Evolutionary conservation across 2,888 invertebrate species (phyloP), one percentile per base, ranked within the genome.

Genomic region (Itoplectis maculator): DNA sequence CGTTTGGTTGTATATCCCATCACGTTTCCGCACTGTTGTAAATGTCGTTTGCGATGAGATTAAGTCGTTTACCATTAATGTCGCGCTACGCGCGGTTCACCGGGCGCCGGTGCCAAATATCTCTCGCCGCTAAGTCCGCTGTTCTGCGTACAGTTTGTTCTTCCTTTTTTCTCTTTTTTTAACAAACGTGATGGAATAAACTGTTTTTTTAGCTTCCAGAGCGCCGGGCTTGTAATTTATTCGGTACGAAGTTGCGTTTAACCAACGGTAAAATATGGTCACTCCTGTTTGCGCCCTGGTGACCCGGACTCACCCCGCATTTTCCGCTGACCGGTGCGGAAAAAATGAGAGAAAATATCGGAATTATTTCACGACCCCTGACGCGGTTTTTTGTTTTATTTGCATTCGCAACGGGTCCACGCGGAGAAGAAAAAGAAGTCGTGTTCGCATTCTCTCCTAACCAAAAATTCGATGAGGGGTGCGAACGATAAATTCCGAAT

Each of bases 11-110:
- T 72, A 29, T 23, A 56, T 42, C 47, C 77, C 82, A 84, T 87
- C 85, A 84, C 85, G 79, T 81, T 86, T 87, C 83, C 40, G 82
- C 82, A 54, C 81, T 80, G 79, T 84, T 86, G 85, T 85, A 86
- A 85, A 87, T 83, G 86, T 84, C 84, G 81, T 85, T 82, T 84
- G 84, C 84, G 80, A 79, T 72, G 80, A 81, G 86, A 88, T 87
- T 87, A 87, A 80, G 84, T 77, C 81, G 85, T 86, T 87, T 86
- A 87, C 86, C 86, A 86, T 86, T 87, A 87, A 87, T 87, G 45
- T 81, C 40, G 51, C 65, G 63, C 20, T 11, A 23, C 37, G 54
- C 37, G 54, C n/a, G 42, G 18, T 9, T 59, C 15, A 45, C 51
- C 54, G 54, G 69, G 15, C 54, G 8, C 61, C 4, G 13, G 15